Evolutionary conservation across 2,797 vertebrate species (phyloP).

Genomic region (Acanthornis magna): DNA sequence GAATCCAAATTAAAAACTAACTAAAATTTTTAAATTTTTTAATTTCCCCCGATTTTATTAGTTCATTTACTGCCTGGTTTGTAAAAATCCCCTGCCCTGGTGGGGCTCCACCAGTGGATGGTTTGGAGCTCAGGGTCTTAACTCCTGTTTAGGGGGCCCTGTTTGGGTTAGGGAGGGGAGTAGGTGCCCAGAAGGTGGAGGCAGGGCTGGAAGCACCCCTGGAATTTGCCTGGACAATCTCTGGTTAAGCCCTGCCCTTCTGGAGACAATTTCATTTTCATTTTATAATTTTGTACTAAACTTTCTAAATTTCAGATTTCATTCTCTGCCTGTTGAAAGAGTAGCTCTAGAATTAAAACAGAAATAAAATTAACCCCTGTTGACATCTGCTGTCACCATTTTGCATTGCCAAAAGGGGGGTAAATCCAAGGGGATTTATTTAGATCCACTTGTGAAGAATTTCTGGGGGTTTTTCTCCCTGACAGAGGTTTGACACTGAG

Average conservation of each 20-base stretch:
- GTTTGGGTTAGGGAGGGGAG: fast-evolving
- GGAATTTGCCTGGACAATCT: neutral
- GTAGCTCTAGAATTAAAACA: neutral
- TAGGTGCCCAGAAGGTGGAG: fast-evolving
- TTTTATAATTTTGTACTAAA: neutral
- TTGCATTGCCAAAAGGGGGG: neutral
- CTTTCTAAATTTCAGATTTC: neutral
- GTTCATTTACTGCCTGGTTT: fast-evolving
- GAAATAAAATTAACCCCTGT: fast-evolving
- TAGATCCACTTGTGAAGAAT: neutral
- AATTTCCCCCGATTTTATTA: fast-evolving
- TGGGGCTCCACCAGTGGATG: fast-evolving
- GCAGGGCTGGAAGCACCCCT: neutral
- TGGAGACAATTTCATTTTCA: neutral
- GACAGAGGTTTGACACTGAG: neutral
- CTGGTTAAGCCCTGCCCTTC: neutral
- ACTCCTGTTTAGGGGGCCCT: fast-evolving
- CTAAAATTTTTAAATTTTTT: neutral
- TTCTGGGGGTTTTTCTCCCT: fast-evolving
- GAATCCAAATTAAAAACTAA: neutral
- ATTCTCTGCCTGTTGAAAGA: neutral
- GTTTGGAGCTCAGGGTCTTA: neutral
- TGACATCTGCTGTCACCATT: neutral
- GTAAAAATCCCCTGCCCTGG: fast-evolving
- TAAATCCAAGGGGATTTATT: neutral